phyloP scores from a whole-genome alignment of 2,888 invertebrate species.

The Elegia similella region DNA sequence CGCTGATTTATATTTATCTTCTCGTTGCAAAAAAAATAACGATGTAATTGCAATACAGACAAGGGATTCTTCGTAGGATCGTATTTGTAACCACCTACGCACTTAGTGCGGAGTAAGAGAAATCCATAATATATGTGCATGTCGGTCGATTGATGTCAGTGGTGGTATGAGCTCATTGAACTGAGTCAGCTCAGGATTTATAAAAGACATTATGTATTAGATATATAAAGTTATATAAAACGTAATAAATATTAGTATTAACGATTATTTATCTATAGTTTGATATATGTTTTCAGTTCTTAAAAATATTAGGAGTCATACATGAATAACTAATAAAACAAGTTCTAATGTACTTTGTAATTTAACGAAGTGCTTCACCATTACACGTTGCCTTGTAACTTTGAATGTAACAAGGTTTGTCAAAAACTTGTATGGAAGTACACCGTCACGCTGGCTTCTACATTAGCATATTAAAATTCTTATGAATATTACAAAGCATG shows the following conservation, averaged over 20 bases:
- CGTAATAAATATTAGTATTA: too few species aligned
- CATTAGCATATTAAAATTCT: constrained; percentile 10
- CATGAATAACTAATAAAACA: neutral
- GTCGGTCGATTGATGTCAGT: constrained; percentile 49
- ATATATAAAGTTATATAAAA: constrained; percentile 2
- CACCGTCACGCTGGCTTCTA: constrained; percentile 3
- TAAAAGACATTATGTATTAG: neutral
- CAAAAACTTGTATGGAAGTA: constrained; percentile 4
- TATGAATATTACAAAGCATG: neutral
- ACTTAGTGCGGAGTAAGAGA: constrained; percentile 35
- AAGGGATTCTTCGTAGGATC: constrained; percentile 33
- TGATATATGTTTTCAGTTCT: too few species aligned
- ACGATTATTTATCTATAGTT: neutral
- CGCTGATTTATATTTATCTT: constrained; percentile 27
- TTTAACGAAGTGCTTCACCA: neutral
- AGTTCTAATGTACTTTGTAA: neutral
- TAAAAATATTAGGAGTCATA: too few species aligned
- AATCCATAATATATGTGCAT: constrained; percentile 28
- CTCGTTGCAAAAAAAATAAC: constrained; percentile 26
- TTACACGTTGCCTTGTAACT: neutral
- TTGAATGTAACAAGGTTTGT: constrained; percentile 1
- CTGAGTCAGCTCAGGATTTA: constrained; percentile 39
- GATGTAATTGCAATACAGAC: constrained; percentile 29
- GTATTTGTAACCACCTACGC: constrained; percentile 43
- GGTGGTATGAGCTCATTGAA: constrained; percentile 42